Evolutionary conservation across 2,888 invertebrate genomes (phyloP).

Genomic region (Isotomurus palustris): DNA sequence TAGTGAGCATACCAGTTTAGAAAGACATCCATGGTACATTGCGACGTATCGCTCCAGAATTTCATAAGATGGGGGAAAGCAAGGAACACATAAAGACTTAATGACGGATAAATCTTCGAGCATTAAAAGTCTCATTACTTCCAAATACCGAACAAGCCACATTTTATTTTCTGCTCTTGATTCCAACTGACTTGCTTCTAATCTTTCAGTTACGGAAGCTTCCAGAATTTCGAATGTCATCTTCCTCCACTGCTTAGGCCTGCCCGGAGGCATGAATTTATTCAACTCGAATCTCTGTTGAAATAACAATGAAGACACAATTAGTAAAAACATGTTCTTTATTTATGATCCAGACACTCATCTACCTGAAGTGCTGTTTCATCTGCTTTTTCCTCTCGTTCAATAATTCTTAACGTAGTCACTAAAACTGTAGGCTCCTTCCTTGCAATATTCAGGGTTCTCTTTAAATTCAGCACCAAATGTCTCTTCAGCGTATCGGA

Average conservation of each 20-base stretch:
- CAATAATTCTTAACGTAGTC: constrained; percentile 90
- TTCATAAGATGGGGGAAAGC: constrained; percentile 92
- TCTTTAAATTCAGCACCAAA: constrained; percentile 77
- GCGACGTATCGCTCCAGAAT: constrained; percentile 85
- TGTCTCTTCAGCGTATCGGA: constrained; percentile 87
- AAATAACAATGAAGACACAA: constrained; percentile 6
- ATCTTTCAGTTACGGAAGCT: constrained; percentile 71
- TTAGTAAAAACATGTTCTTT: neutral
- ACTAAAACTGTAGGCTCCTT: constrained; percentile 94
- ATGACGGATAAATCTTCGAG: constrained; percentile 87
- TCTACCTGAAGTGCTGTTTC: constrained; percentile 68
- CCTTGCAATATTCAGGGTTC: constrained; percentile 88
- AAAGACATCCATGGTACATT: constrained; percentile 89
- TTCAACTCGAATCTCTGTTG: constrained; percentile 68
- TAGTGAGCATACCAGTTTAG: constrained; percentile 62
- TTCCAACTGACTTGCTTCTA: constrained; percentile 93
- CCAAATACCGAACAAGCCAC: constrained; percentile 92
- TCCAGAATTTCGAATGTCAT: constrained; percentile 78
- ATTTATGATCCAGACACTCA: neutral
- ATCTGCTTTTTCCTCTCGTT: constrained; percentile 94
- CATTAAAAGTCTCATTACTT: constrained; percentile 75
- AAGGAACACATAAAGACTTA: constrained; percentile 82
- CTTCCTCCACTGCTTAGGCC: constrained; percentile 86
- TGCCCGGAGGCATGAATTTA: constrained; percentile 87
- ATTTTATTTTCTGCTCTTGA: constrained; percentile 85